Evolutionary conservation across 2,888 invertebrate genomes (phyloP), one percentile per base, ranked within the genome.

Genomic region (Dichetophora obliterata): DNA sequence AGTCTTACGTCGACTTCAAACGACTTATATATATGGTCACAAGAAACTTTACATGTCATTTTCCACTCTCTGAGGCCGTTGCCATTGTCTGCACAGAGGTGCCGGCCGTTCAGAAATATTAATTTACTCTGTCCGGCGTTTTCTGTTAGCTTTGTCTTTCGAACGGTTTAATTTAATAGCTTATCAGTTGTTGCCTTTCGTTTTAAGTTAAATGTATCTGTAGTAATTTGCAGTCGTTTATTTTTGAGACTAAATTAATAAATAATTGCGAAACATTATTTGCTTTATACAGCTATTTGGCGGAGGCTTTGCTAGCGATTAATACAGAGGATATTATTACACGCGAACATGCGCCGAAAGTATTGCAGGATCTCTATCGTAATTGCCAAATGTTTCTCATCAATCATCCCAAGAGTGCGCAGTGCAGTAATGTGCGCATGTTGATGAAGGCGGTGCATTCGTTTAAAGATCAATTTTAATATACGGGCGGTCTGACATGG

Each of bases 261-360:
- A 19, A 9, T 50, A 75, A 31, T 31, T 31, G n/a, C n/a, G n/a
- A n/a, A 31, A 31, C 31, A 31, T 31, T 31, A 4, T 31, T 31
- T 31, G 31, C 79, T 52, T 80, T 52, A 88, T 90, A 9, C 89
- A 97, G 97, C 85, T 97, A 95, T 91, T 91, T 98, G 76, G 94
- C 95, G 84, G 96, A 96, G 86, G 96, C 97, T 0, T 91, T 98
- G 77, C 91, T 96, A 89, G 95, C 94, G 86, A 90, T 98, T 77
- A 95, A 96, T 89, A 91, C 93, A 4, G 90, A 90, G 14, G 94
- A 95, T 90, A 93, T 94, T 0, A 92, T 95, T 68, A 96, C 95
- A 0, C 92, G 93, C 80, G 96, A 96, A 85, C 96, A 97, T 89
- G 92, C 96, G 84, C 94, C 95, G 0, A 92, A 91, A 37, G 95